phyloP scores from a whole-genome alignment of 2,888 invertebrate species.

The Fissipunctia ypsillon region DNA sequence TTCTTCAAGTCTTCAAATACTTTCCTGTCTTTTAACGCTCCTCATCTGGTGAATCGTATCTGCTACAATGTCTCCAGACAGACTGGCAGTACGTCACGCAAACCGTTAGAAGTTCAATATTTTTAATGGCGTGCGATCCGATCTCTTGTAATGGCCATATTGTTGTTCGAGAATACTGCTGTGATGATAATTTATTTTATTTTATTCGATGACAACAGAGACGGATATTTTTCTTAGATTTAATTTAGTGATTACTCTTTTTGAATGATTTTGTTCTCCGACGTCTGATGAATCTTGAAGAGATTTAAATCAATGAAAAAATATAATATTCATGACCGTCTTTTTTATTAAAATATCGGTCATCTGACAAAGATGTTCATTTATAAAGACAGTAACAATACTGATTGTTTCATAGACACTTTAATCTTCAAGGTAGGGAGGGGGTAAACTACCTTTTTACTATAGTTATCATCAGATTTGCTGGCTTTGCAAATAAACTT shows the following conservation, averaged over 20 bases:
- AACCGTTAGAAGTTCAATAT: slow-evolving; percentile 81
- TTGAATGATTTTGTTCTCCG: slow-evolving; percentile 8
- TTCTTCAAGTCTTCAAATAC: not conserved
- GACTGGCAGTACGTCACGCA: slow-evolving; percentile 37
- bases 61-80: slow-evolving; percentile 2
- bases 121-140: slow-evolving; percentile 83
- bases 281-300: not conserved
- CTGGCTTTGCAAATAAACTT: not conserved
- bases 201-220: slow-evolving; percentile 1
- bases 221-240: not conserved
- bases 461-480: not conserved
- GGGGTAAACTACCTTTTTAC: slow-evolving; percentile 13
- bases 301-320: not conserved
- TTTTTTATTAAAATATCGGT: not conserved
- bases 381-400: not conserved
- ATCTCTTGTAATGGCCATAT: slow-evolving; percentile 75
- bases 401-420: not conserved
- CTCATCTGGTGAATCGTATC: not conserved
- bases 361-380: not conserved
- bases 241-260: slow-evolving; percentile 11
- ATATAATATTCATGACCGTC: not conserved
- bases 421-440: not conserved
- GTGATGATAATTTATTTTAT: slow-evolving; percentile 21
- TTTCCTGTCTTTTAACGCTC: not conserved
- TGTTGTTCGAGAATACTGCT: slow-evolving; percentile 24